phyloP scores from a whole-genome alignment of 2,888 invertebrate species.

The Pteria penguin region DNA sequence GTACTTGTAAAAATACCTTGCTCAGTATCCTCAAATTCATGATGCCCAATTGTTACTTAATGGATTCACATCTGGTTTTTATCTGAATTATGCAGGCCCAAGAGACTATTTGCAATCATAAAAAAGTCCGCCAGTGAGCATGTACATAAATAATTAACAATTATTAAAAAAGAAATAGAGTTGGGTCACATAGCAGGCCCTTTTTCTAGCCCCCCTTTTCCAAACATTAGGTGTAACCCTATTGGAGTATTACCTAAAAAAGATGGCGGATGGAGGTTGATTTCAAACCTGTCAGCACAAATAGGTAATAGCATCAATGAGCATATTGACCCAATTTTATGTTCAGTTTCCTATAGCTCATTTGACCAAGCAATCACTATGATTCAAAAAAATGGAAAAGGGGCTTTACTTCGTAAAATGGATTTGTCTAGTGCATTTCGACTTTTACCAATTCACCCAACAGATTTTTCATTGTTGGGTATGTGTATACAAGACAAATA shows the following conservation, averaged over 20 bases:
- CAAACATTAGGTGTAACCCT: neutral
- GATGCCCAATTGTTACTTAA: too few relatives aligned
- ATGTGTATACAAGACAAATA: slow-evolving; percentile 3
- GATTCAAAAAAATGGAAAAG: too few relatives aligned
- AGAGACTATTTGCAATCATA: neutral
- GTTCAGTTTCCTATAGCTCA: too few relatives aligned
- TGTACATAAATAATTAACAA: neutral
- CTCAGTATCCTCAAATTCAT: too few relatives aligned
- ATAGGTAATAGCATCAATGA: too few relatives aligned
- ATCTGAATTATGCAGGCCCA: too few relatives aligned
- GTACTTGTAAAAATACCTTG: neutral
- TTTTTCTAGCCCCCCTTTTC: neutral
- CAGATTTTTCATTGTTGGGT: neutral
- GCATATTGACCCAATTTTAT: too few relatives aligned
- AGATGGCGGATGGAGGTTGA: neutral
- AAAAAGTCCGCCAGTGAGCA: slow-evolving; percentile 4
- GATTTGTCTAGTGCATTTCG: too few relatives aligned
- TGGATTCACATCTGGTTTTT: too few relatives aligned
- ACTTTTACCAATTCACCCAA: neutral
- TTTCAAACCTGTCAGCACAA: neutral
- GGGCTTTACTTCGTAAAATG: too few relatives aligned
- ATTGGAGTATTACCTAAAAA: neutral
- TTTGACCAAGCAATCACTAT: too few relatives aligned
- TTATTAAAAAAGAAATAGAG: too few relatives aligned
- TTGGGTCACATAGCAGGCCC: neutral